These are phyloP conservation scores for Drosophila funebris DNA, from an alignment of 1,140 invertebrate genomes.

Conservation along the genomic window DNA sequence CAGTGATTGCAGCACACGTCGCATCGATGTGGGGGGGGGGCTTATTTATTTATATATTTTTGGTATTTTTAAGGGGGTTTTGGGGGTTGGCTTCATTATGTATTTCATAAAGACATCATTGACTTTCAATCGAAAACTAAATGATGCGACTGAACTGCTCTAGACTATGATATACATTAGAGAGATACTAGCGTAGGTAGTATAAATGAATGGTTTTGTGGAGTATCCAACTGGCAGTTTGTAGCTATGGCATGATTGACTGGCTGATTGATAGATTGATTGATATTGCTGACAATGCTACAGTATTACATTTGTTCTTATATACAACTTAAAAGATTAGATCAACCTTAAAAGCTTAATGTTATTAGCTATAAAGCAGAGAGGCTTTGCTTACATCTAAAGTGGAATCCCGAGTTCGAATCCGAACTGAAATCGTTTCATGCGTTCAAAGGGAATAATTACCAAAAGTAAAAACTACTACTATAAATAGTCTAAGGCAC, in stretches of 20 bases:
- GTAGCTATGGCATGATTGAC: slow-evolving; percentile 10
- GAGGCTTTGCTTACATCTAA: background rate
- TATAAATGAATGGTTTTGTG: background rate
- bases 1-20: slow-evolving; percentile 25
- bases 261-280: slow-evolving; percentile 16
- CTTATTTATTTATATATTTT: background rate
- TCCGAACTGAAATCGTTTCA: slow-evolving; percentile 4
- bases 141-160: slow-evolving; percentile 23
- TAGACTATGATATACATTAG: slow-evolving; percentile 21
- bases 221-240: slow-evolving; percentile 1
- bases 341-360: slow-evolving; percentile 10
- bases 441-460: slow-evolving; percentile 7
- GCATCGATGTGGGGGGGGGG: slow-evolving; percentile 36
- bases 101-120: slow-evolving; percentile 5
- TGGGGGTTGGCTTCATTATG: background rate
- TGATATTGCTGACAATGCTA: slow-evolving; percentile 28
- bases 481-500: slow-evolving; percentile 19
- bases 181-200: slow-evolving; percentile 17
- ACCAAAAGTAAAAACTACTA: background rate
- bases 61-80: background rate
- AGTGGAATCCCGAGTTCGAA: background rate
- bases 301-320: slow-evolving; percentile 13
- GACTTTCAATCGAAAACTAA: background rate
- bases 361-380: background rate
- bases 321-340: slow-evolving; percentile 9